A percentile compares a stretch with the other conserved stretches of the same genome.
Evolutionary conservation across 2,888 invertebrate genomes (phyloP).

Genomic region (Zaprionus bogoriensis): DNA sequence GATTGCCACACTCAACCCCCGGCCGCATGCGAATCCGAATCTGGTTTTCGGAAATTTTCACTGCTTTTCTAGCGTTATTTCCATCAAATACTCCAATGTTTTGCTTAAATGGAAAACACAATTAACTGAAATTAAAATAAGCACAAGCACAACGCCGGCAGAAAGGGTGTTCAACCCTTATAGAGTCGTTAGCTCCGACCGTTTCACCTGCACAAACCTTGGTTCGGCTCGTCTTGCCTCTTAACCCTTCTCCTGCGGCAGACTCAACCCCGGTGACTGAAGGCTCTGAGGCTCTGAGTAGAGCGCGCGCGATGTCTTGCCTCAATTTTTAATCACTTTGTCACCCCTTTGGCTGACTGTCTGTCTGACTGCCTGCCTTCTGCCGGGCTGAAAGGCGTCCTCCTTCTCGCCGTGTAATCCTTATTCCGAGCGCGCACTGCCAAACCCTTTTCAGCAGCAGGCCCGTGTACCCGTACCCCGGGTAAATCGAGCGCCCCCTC

Average conservation of each 20-base stretch:
- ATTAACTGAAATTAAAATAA: slow-evolving; percentile 78
- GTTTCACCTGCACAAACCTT: slow-evolving; percentile 39
- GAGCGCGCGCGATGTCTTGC: slow-evolving; percentile 35
- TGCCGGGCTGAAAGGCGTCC: slow-evolving; percentile 5
- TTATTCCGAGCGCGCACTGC: slow-evolving; percentile 48
- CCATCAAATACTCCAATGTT: slow-evolving; percentile 72
- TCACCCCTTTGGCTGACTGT: slow-evolving; percentile 62
- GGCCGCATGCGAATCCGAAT: too few species aligned
- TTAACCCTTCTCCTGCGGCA: slow-evolving; percentile 34
- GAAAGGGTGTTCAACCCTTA: slow-evolving; percentile 58
- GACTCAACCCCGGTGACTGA: slow-evolving; percentile 22
- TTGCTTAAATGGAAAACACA: slow-evolving; percentile 68
- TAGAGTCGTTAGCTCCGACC: slow-evolving; percentile 31
- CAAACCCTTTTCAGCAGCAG: slow-evolving; percentile 67
- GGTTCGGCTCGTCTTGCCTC: too few species aligned
- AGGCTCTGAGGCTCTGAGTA: too few species aligned
- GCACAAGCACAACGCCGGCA: slow-evolving; percentile 9
- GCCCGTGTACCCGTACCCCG: slow-evolving; percentile 9
- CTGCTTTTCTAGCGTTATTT: slow-evolving; percentile 69
- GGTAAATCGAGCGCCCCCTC: slow-evolving; percentile 1
- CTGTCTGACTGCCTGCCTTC: too few species aligned
- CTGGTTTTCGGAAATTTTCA: slow-evolving; percentile 48
- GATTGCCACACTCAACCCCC: slow-evolving; percentile 3
- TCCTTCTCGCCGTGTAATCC: slow-evolving; percentile 46
- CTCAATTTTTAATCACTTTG: slow-evolving; percentile 75